Evolutionary conservation across 92 coral and sea anemone genomes (phyloP).

Genomic region (Paramuricea clavata): DNA sequence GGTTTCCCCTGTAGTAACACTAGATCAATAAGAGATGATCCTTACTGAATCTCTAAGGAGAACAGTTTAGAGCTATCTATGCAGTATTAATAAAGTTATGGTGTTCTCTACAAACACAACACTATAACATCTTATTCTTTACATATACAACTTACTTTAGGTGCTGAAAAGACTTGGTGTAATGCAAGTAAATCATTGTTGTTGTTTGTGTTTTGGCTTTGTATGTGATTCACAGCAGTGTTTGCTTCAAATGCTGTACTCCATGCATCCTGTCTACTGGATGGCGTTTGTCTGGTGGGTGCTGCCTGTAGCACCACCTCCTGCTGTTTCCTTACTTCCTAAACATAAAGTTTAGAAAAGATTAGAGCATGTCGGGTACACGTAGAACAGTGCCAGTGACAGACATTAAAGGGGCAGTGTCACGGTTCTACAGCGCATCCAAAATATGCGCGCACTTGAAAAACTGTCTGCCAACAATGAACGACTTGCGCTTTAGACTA

Average conservation of each 20-base stretch:
- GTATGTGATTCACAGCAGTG: neutral
- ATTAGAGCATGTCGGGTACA: neutral
- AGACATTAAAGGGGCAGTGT: too few species aligned
- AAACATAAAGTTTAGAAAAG: neutral
- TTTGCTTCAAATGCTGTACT: conserved; percentile 28
- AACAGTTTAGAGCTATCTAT: too few species aligned
- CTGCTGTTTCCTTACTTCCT: conserved; percentile 11
- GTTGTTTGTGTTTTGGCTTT: neutral
- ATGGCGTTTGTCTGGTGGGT: conserved; percentile 14
- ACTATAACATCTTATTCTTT: neutral
- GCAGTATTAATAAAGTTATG: too few species aligned
- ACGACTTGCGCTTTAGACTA: too few species aligned
- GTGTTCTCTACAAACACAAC: too few species aligned
- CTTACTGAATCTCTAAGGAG: too few species aligned
- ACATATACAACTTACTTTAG: conserved; percentile 20
- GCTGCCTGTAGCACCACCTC: conserved; percentile 24
- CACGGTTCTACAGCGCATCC: too few species aligned
- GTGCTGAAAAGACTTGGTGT: conserved; percentile 41
- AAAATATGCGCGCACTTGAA: too few species aligned
- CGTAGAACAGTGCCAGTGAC: neutral
- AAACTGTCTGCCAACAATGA: too few species aligned
- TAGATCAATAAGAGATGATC: too few species aligned
- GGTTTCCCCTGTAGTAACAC: too few species aligned
- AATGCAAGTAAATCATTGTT: conserved; percentile 39
- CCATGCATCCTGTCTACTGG: conserved; percentile 45